phyloP scores from a whole-genome alignment of 2,113 vertebrate genomes.

The Pterocles gutturalis region DNA sequence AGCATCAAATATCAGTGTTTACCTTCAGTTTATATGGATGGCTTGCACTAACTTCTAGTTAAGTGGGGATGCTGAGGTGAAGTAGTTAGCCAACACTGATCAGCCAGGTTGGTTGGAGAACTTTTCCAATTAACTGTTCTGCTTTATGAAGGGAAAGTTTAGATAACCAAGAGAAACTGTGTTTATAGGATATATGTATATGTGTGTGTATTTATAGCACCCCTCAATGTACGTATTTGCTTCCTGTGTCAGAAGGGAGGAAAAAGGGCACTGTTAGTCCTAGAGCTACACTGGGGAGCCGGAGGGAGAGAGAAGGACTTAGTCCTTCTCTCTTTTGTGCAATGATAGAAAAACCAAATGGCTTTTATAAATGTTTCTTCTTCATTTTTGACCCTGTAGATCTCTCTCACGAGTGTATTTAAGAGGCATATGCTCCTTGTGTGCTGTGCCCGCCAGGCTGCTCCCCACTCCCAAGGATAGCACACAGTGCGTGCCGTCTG shows the following conservation, averaged over 20 bases:
- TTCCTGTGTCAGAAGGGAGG: neutral
- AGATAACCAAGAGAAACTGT: conserved; percentile 4
- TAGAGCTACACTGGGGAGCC: neutral
- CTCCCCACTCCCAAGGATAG: neutral
- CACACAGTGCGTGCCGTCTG: neutral
- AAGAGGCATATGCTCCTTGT: neutral
- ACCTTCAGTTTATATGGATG: neutral
- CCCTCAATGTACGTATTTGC: neutral
- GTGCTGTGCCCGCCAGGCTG: neutral
- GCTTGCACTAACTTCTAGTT: neutral
- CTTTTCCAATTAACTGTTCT: conserved; percentile 19
- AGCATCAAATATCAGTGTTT: neutral
- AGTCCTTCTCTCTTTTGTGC: neutral
- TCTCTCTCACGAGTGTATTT: neutral
- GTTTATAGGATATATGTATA: neutral
- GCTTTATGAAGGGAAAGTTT: neutral
- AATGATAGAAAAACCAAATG: neutral
- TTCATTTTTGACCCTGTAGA: neutral
- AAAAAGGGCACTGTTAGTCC: neutral
- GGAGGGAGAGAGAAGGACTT: neutral
- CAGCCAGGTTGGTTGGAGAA: neutral
- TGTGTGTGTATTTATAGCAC: conserved; percentile 19
- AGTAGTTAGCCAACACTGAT: neutral
- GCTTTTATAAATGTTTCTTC: neutral
- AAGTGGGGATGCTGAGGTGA: neutral